Evolutionary conservation across 2,113 vertebrate genomes (phyloP).

Genomic region (Gavia stellata): DNA sequence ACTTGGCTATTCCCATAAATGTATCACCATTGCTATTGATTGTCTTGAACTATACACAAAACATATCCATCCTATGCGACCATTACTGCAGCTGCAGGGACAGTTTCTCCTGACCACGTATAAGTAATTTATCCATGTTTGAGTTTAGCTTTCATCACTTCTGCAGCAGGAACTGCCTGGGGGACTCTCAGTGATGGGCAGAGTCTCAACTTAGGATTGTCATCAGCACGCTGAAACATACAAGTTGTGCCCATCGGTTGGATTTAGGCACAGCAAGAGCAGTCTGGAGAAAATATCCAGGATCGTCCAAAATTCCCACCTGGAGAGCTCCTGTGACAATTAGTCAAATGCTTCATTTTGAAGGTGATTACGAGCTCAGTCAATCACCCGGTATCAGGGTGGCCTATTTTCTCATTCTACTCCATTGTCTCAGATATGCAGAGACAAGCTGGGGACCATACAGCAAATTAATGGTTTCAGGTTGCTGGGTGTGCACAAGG

Average conservation of each 20-base stretch:
- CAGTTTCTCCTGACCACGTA: background rate
- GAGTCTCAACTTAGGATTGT: background rate
- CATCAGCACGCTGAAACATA: background rate
- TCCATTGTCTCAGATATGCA: background rate
- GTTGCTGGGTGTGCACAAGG: background rate
- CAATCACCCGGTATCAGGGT: background rate
- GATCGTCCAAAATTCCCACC: background rate
- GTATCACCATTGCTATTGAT: background rate
- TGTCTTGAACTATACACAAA: background rate
- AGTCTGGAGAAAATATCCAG: background rate
- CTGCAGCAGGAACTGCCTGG: background rate
- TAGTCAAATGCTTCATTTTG: background rate
- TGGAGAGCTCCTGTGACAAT: background rate
- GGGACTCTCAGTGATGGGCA: background rate
- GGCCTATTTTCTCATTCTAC: background rate
- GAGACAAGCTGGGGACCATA: background rate
- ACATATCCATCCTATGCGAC: background rate
- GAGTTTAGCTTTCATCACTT: background rate
- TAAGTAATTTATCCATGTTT: background rate
- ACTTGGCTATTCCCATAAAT: background rate
- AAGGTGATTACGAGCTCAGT: background rate
- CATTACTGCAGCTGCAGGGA: background rate
- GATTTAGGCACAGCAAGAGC: background rate
- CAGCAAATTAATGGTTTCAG: background rate
- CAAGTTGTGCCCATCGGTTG: fast-evolving